Base-by-base conservation (phyloP, 1,140 invertebrate genomes). In the Eupristina koningsbergeri region DNA sequence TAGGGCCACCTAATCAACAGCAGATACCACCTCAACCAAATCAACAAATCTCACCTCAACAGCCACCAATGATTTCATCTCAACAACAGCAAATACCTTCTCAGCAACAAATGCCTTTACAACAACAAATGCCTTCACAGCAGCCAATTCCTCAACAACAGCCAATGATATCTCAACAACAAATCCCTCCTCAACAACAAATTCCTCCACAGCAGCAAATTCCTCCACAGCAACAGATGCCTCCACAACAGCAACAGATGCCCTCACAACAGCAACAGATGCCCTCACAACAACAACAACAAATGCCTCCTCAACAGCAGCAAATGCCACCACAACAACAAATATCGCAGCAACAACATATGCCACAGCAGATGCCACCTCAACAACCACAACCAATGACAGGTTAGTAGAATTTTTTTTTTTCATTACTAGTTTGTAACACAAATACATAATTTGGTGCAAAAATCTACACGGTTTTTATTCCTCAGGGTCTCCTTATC, bases 401-500 rank as follows among this genome's bases (percentile, higher is more conserved):
- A 64, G 80, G 80, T 81, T 74, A 8, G 22, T 71, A 63, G 0
- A 63, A 81, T 75, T 63, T 63, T 15, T 74, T 22, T 74, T n/a
- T n/a, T n/a, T 26, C 41, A 63, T 45, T 0, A 31, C 0, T 73
- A 29, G 29, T 22, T 15, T 75, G 19, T 63, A 39, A 71, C 19
- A 50, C 19, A 50, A 1, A 6, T 29, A 39, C 63, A 39, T n/a
- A 73, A 78, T 76, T 58, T 58, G 41, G 0, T 34, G 34, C 41
- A 58, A 73, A 61, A n/a, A n/a, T 79, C 22, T 79, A 64, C 36
- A 84, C 22, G 17, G 22, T 64, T 84, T 80, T 29, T 61, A 84
- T 53, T 84, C 29, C 41, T 67, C 77, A 84, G 83, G 83, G 11
- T 6, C 76, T 71, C 77, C 77, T 53, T 86, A 87, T 81, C 88